Evolutionary conservation across 2,797 vertebrate species (phyloP), one percentile per base, ranked within the genome.

Genomic region (Enteromius mattozi): DNA sequence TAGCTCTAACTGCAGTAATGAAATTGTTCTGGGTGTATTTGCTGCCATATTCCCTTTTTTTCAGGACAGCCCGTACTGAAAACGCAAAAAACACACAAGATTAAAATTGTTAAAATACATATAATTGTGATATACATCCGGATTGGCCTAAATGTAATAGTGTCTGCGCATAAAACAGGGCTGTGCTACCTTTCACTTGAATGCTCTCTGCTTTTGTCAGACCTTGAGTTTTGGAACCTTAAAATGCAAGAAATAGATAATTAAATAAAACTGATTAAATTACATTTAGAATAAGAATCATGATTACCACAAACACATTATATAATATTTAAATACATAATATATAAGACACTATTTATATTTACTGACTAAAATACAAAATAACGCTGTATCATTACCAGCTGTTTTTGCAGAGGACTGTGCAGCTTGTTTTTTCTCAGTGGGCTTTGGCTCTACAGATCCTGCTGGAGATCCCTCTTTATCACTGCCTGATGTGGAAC

Each of bases 11-110:
- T 86, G 97, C 97, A 56, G 98, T 99, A 94, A 99, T 99, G 90
- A 99, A 99, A 93, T 99, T 99, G 93, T 99, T 99, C 91, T 99
- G 93, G 8, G 97, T 99, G 82, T 99, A 99, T 88, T 96, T 98
- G 90, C 95, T 86, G 92, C 98, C 98, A 92, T 99, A 99, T 0
- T 99, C 98, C 80, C 98, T 96, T 93, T 99, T 99, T 92, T 99
- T 99, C 88, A 99, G 95, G 84, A 99, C 97, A 49, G 98, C 97
- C 91, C 99, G 96, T 86, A 99, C 98, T 99, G 90, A 85, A 85
- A 90, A 88, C 76, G 82, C 45, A 80, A 83, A 14, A 75, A 74
- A 56, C 24, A 65, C 9, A 21, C 13, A 47, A 10, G 10, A n/a
- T n/a, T n/a, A n/a, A n/a, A n/a, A 9, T 2, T 69, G 3, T 21